Conservation (phyloP, 2,888 invertebrate genomes). For the Coremacera marginata region DNA sequence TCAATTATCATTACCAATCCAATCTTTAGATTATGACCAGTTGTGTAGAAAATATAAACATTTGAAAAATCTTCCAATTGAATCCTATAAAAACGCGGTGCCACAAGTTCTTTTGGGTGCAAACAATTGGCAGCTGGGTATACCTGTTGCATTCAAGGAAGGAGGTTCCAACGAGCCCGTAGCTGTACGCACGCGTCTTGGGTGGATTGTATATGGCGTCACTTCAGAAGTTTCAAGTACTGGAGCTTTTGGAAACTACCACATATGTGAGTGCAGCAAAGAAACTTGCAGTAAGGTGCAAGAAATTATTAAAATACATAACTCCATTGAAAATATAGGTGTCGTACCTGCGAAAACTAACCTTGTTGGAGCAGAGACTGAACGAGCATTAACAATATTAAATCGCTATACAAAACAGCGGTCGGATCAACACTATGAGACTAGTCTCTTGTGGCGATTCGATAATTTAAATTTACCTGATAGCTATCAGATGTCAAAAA, state of each 20-base stretch:
- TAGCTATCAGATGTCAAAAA: too few species aligned
- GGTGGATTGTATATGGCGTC: too few species aligned
- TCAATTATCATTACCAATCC: neutral
- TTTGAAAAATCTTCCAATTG: slow-evolving; percentile 11
- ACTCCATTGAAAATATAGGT: neutral
- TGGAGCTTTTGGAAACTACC: too few species aligned
- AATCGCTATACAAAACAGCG: neutral
- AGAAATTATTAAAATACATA: neutral
- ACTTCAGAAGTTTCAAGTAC: too few species aligned
- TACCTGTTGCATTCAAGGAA: too few species aligned
- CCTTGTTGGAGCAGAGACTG: neutral
- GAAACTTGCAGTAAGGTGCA: neutral
- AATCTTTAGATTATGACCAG: slow-evolving; percentile 13
- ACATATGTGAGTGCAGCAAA: too few species aligned
- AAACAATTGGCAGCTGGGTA: too few species aligned
- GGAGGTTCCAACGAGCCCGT: too few species aligned
- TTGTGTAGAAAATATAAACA: slow-evolving; percentile 20
- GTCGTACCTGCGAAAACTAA: too few species aligned
- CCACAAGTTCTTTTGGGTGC: slow-evolving; percentile 17
- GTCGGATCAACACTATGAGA: neutral
- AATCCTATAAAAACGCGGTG: slow-evolving; percentile 15
- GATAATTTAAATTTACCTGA: neutral
- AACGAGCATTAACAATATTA: neutral
- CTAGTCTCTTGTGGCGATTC: neutral
- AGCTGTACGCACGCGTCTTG: too few species aligned